Percentiles rank a stretch among this genome's conserved stretches.
Evolutionary conservation across 2,797 vertebrate species (phyloP).

Genomic region (Acrocephalus scirpaceus): DNA sequence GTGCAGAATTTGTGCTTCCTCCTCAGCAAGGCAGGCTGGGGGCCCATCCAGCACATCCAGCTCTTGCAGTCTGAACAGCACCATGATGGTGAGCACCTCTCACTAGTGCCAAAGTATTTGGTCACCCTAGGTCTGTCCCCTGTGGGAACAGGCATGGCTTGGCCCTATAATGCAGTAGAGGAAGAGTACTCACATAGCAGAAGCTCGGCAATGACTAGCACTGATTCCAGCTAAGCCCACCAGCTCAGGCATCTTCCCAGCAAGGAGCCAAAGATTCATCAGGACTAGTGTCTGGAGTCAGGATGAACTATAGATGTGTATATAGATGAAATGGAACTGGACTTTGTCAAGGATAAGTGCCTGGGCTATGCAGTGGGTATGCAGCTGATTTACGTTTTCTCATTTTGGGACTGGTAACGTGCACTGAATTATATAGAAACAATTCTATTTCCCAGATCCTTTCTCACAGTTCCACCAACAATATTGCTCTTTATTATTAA

Average conservation of each 20-base stretch:
- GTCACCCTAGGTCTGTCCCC: not conserved
- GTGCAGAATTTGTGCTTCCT: not conserved
- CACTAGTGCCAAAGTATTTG: not conserved
- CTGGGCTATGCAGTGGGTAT: not conserved
- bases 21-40: not conserved
- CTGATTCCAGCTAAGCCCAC: not conserved
- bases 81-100: not conserved
- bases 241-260: not conserved
- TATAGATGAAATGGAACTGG: not conserved
- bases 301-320: not conserved
- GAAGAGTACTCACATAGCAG: fast-evolving
- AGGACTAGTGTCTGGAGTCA: not conserved
- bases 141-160: not conserved
- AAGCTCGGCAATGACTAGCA: not conserved
- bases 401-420: not conserved
- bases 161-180: not conserved
- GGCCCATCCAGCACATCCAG: fast-evolving
- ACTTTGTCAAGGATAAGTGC: not conserved
- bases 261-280: not conserved
- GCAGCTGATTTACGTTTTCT: not conserved
- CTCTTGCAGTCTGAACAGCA: not conserved
- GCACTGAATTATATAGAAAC: not conserved
- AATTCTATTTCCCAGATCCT: not conserved
- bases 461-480: not conserved
- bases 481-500: not conserved